phyloP scores from a whole-genome alignment of 2,797 vertebrate species.

The Cichlasoma orientale region DNA sequence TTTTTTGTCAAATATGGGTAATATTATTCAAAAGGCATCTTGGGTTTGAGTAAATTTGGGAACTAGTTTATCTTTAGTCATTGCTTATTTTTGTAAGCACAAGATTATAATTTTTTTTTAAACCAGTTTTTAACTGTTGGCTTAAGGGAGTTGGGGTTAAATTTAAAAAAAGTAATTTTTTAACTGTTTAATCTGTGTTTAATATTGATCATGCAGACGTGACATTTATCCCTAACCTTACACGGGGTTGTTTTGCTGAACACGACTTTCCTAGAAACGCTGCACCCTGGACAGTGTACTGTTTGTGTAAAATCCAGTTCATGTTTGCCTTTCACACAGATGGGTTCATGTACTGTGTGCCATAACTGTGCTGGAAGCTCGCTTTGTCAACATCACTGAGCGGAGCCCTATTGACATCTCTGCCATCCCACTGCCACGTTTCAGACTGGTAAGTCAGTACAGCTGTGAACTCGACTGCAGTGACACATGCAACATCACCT shows the following conservation, averaged over 20 bases:
- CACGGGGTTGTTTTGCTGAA: not conserved
- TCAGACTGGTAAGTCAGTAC: constrained; percentile 86
- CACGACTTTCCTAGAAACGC: not conserved
- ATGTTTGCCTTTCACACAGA: constrained; percentile 74
- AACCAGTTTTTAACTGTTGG: no score
- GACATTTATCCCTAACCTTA: not conserved
- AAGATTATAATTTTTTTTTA: accelerated
- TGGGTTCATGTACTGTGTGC: constrained; percentile 99
- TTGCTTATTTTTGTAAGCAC: not conserved
- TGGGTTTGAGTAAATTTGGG: not conserved
- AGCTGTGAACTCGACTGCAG: not conserved
- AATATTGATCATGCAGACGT: not conserved
- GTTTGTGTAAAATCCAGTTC: constrained; percentile 5
- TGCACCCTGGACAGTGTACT: not conserved
- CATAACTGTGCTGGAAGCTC: constrained; percentile 93
- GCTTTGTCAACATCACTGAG: constrained; percentile 93
- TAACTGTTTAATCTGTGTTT: not conserved
- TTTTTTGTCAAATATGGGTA: not conserved
- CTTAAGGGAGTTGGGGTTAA: no score
- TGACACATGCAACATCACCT: not conserved
- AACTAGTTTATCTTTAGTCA: not conserved
- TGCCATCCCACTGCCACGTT: constrained; percentile 91
- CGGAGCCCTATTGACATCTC: constrained; percentile 93
- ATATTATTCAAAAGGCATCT: not conserved
- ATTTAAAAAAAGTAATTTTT: no score